phyloP scores from a whole-genome alignment of 2,888 invertebrate genomes.

The Marasmarcha lunaedactyla region DNA sequence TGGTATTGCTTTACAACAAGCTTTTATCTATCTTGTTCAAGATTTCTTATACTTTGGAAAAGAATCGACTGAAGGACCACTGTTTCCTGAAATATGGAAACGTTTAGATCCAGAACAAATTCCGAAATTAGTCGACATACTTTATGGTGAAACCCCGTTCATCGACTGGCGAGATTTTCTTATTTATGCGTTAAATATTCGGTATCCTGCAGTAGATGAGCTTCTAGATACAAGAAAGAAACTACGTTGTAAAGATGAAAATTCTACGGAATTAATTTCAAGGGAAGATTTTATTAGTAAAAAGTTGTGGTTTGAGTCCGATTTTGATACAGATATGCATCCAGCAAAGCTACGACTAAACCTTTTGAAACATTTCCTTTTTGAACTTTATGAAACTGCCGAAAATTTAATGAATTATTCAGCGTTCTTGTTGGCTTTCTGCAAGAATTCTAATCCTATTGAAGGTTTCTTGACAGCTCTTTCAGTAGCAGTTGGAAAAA shows the following conservation, averaged over 20 bases:
- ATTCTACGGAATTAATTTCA: slow-evolving; percentile 38
- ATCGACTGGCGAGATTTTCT: slow-evolving; percentile 78
- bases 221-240: slow-evolving; percentile 55
- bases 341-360: slow-evolving; percentile 30
- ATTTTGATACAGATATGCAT: slow-evolving; percentile 31
- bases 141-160: slow-evolving; percentile 69
- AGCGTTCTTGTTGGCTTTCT: slow-evolving; percentile 72
- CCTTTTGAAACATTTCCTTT: slow-evolving; percentile 67
- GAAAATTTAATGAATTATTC: slow-evolving; percentile 70
- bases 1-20: slow-evolving; percentile 49
- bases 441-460: slow-evolving; percentile 65
- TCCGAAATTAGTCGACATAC: slow-evolving; percentile 39
- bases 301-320: slow-evolving; percentile 49
- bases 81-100: slow-evolving; percentile 50
- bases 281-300: slow-evolving; percentile 36
- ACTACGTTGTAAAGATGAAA: slow-evolving; percentile 57
- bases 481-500: slow-evolving; percentile 65
- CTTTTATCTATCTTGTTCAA: slow-evolving; percentile 62
- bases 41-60: slow-evolving; percentile 61
- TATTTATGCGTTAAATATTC: slow-evolving; percentile 67
- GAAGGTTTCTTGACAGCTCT: slow-evolving; percentile 71
- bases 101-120: slow-evolving; percentile 48
- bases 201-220: slow-evolving; percentile 65
- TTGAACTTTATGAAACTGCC: slow-evolving; percentile 62
- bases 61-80: slow-evolving; percentile 41